Evolutionary conservation across 2,888 invertebrate genomes (phyloP).

Genomic region (Sesamia inferens): DNA sequence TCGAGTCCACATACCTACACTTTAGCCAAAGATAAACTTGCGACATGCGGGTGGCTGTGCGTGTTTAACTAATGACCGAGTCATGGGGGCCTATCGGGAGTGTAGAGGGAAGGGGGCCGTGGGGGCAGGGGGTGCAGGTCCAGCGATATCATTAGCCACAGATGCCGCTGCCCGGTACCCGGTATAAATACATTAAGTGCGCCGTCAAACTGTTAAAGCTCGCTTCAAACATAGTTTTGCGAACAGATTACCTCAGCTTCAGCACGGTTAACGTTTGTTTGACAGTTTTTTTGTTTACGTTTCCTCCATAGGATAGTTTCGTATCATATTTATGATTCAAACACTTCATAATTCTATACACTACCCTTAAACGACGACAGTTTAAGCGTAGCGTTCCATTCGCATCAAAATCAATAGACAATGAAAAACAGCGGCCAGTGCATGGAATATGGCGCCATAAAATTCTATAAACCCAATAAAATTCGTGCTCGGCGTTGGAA

Average conservation of each 20-base stretch:
- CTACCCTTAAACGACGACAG: slow-evolving; percentile 66
- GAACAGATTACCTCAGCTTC: slow-evolving; percentile 64
- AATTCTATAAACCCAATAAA: slow-evolving; percentile 90
- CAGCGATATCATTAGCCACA: slow-evolving; percentile 89
- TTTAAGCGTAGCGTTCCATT: slow-evolving; percentile 69
- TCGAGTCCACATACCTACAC: slow-evolving; percentile 89
- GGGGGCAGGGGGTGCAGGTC: slow-evolving; percentile 72
- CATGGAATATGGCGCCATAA: slow-evolving; percentile 86
- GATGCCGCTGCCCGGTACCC: slow-evolving; percentile 86
- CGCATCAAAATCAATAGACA: slow-evolving; percentile 87
- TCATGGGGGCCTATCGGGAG: slow-evolving; percentile 79
- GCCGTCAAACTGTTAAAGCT: slow-evolving; percentile 88
- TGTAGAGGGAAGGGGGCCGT: slow-evolving; percentile 41
- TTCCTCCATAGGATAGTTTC: background rate
- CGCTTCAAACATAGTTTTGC: slow-evolving; percentile 77
- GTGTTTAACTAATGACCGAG: slow-evolving; percentile 90
- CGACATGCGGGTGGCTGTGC: slow-evolving; percentile 89
- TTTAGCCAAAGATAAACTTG: slow-evolving; percentile 89
- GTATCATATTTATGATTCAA: slow-evolving; percentile 30
- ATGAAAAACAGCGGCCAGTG: slow-evolving; percentile 88
- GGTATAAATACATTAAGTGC: slow-evolving; percentile 89
- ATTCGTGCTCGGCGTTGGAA: slow-evolving; percentile 89
- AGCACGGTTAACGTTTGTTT: slow-evolving; percentile 37
- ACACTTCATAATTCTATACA: slow-evolving; percentile 53
- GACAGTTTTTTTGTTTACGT: slow-evolving; percentile 48